Conservation (phyloP, 2,888 invertebrate genomes). For the Eupithecia inturbata region DNA sequence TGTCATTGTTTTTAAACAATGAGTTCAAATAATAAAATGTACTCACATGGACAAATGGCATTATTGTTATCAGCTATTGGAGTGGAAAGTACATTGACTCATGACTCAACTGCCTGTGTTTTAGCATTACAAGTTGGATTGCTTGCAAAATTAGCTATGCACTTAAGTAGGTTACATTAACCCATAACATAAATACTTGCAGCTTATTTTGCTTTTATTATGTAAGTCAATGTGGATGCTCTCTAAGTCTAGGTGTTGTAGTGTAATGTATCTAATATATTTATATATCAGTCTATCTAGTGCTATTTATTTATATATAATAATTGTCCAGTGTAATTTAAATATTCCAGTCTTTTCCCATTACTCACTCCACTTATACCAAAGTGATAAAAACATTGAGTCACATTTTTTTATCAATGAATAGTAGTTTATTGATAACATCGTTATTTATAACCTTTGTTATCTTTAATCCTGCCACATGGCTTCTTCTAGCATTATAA, state of each 20-base stretch:
- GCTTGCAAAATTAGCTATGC: neutral
- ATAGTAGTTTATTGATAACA: conserved; percentile 20
- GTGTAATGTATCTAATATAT: no score
- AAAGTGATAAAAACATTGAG: neutral
- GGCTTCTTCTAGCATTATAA: neutral
- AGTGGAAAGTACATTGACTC: conserved; percentile 41
- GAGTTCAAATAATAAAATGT: neutral
- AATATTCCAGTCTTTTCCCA: no score
- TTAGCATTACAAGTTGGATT: neutral
- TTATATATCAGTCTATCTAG: neutral
- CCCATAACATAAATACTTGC: neutral
- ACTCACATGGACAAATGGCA: conserved; percentile 11
- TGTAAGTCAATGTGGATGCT: neutral
- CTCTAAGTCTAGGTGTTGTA: neutral
- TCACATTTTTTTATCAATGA: conserved; percentile 5
- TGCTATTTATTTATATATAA: no score
- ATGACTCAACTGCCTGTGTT: neutral
- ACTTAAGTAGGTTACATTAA: neutral
- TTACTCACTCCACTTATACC: neutral
- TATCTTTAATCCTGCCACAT: conserved; percentile 12
- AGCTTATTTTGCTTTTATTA: neutral
- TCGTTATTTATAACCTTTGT: neutral
- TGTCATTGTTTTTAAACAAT: neutral
- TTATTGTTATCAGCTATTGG: conserved; percentile 48
- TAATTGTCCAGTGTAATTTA: neutral